Evolutionary conservation across 2,113 vertebrate genomes (phyloP), one percentile per base, ranked within the genome.

Genomic region (Saccopteryx bilineata): DNA sequence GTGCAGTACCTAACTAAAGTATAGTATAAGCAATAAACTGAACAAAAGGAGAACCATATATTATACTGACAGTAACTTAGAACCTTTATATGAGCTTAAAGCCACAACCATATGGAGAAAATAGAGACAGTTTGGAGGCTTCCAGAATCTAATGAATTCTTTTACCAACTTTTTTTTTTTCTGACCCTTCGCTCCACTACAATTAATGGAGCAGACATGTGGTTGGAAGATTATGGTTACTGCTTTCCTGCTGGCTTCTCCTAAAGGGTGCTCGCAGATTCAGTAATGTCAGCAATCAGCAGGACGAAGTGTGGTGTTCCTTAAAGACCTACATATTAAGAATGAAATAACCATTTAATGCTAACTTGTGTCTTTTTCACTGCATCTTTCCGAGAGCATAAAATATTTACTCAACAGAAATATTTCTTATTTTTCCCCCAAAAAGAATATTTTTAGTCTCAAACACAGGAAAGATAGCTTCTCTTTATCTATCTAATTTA

Each of bases 11-110:
- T 72, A 97, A 61, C 80, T 68, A n/a, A 5, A 52, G 61, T 50
- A 72, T 5, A 52, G 61, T 50, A 72, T 72, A 48, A 91, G 0
- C 61, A 93, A 83, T 69, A 75, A 82, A 12, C 48, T 52, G 18
- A 85, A 72, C 63, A 96, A 93, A 93, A 88, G n/a, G 9, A 91
- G 76, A 92, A 11, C 10, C 50, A 8, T 65, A 26, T 24, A 46
- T n/a, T 92, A 33, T 90, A 61, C 52, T 54, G 39, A 60, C 33
- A 93, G 48, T 56, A 52, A 79, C 9, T 80, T 81, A 76, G 75
- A 52, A 56, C 7, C 14, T 88, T 69, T 75, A 28, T 61, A 17
- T 56, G 80, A 82, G 5, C 28, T 89, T 72, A 66, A 60, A 86
- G 18, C 11, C 31, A 56, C 19, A 66, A 63, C 11, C 18, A 0